Evolutionary conservation across 2,797 vertebrate genomes (phyloP).

Genomic region (Parotocinclus haroldoi): DNA sequence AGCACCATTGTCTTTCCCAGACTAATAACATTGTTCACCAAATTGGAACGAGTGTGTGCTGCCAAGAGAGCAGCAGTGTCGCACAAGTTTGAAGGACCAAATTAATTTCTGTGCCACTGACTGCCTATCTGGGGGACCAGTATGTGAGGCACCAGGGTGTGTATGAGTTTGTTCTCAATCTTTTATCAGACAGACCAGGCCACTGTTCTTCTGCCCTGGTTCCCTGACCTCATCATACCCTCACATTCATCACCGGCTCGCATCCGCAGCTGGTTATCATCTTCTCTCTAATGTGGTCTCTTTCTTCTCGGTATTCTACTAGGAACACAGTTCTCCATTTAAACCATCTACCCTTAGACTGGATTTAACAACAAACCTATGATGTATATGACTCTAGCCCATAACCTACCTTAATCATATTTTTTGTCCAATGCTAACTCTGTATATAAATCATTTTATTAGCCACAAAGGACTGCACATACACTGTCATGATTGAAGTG

Average conservation of each 20-base stretch:
- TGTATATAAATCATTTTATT: too few relatives aligned
- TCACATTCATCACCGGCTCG: slow-evolving; percentile 46
- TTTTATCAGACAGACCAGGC: slow-evolving; percentile 51
- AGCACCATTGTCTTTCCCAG: slow-evolving; percentile 41
- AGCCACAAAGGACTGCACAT: too few relatives aligned
- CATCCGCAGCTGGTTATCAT: slow-evolving; percentile 10
- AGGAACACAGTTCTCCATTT: too few relatives aligned
- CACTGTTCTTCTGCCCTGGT: slow-evolving; percentile 39
- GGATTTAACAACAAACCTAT: too few relatives aligned
- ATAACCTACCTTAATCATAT: too few relatives aligned
- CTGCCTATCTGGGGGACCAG: slow-evolving; percentile 40
- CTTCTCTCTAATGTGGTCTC: background rate
- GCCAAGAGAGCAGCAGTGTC: slow-evolving; percentile 32
- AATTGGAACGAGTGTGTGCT: slow-evolving; percentile 51
- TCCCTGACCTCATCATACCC: slow-evolving; percentile 46
- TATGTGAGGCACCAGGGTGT: slow-evolving; percentile 30
- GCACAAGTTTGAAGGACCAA: slow-evolving; percentile 49
- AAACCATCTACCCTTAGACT: too few relatives aligned
- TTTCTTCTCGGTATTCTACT: slow-evolving; percentile 38
- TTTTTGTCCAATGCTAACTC: too few relatives aligned
- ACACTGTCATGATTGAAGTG: too few relatives aligned
- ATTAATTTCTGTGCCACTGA: slow-evolving; percentile 52
- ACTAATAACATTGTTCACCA: slow-evolving; percentile 54
- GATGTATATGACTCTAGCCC: too few relatives aligned
- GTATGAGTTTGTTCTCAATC: slow-evolving; percentile 27